These are phyloP conservation scores for Arenicola marina DNA, from an alignment of 2,888 invertebrate species.

Conservation along the genomic window DNA sequence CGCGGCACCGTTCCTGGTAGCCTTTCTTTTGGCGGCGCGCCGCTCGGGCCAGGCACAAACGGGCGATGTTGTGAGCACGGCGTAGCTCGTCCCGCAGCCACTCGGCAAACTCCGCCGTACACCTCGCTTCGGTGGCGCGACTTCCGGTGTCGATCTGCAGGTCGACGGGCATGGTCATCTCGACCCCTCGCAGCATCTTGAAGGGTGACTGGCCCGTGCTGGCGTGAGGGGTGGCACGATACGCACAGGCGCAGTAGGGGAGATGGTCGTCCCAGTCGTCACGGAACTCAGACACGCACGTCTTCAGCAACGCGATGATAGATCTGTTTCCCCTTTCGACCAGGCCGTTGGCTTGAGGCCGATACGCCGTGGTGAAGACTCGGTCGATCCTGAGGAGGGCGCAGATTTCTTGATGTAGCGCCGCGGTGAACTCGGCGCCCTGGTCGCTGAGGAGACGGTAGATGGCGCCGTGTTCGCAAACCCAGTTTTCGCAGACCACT, in stretches of 20 bases:
- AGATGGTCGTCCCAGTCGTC: conserved; percentile 31
- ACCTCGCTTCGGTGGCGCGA: no score
- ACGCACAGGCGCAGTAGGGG: conserved; percentile 25
- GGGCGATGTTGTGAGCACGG: no score
- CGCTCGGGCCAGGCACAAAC: background rate
- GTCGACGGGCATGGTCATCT: no score
- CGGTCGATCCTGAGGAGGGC: background rate
- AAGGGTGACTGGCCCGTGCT: no score
- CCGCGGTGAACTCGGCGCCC: background rate
- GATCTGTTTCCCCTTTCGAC: background rate
- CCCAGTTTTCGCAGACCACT: background rate
- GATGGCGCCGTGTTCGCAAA: background rate
- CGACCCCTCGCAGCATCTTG: no score
- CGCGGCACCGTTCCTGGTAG: background rate
- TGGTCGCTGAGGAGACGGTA: background rate
- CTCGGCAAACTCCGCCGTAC: no score
- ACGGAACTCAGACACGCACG: background rate
- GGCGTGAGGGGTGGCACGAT: no score
- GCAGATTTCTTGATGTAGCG: background rate
- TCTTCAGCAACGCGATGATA: background rate
- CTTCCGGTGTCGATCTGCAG: no score
- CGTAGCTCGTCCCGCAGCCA: background rate
- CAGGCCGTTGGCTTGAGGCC: background rate
- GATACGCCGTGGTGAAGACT: background rate
- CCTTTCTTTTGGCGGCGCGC: background rate